phyloP scores from a whole-genome alignment of 2,888 invertebrate species.

The Thumatha senex region DNA sequence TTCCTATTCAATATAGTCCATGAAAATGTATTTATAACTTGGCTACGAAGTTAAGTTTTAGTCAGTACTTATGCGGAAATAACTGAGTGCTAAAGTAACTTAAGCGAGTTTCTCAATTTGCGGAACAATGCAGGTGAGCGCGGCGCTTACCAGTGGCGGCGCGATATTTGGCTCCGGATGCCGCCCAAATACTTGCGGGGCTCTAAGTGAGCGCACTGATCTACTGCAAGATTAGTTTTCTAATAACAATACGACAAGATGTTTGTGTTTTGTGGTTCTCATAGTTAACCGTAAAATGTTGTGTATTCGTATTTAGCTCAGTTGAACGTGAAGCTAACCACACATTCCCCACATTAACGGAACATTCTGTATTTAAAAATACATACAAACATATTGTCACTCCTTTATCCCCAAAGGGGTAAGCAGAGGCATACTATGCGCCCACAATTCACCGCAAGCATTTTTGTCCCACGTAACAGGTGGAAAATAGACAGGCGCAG shows the following conservation, averaged over 20 bases:
- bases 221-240: conserved; percentile 4
- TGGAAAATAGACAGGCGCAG: no score
- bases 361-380: no score
- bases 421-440: no score
- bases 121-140: conserved; percentile 33
- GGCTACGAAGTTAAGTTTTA: conserved; percentile 13
- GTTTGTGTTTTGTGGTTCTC: neutral
- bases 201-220: conserved; percentile 1
- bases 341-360: no score
- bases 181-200: conserved; percentile 6
- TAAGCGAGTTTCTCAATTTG: conserved; percentile 28
- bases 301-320: no score
- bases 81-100: conserved; percentile 3
- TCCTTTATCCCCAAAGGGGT: no score
- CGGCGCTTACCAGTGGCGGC: conserved; percentile 20
- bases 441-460: no score
- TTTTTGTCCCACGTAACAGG: no score
- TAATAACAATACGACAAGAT: neutral
- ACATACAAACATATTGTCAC: no score
- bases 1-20: neutral
- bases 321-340: no score
- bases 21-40: neutral
- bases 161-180: conserved; percentile 15
- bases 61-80: conserved; percentile 5
- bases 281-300: no score